Evolutionary conservation across 2,797 vertebrate genomes (phyloP), one percentile per base, ranked within the genome.

Genomic region (Odontamblyopus lacepedii): DNA sequence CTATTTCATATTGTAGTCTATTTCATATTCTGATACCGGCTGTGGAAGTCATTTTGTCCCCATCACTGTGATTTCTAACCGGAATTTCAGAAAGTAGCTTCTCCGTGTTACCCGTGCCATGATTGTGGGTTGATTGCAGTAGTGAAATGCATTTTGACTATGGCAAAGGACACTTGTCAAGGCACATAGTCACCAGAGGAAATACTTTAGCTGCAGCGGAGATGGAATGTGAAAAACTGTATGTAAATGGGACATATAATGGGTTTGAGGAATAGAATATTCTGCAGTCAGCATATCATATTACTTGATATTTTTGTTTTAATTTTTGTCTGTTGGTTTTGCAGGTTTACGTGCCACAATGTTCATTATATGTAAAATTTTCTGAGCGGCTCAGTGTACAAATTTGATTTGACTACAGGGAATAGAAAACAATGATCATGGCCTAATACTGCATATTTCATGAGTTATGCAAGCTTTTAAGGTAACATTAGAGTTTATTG

Each of bases 101-200:
- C 23, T 62, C 56, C 44, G 19, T 62, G 68, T 63, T 63, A 12
- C n/a, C 59, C 38, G 7, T 16, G 23, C 73, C 48, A 19, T 38
- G 15, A 61, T 67, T 70, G 60, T 41, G 12, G 44, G 12, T n/a
- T 73, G 73, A 71, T 51, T 73, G 72, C 35, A 70, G 81, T 32
- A 64, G 13, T 62, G 38, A 79, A 72, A 73, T 55, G 38, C 13
- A 70, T 44, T 72, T 57, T 4, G 6, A 50, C 56, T 13, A 38
- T 8, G 27, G 67, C 55, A 70, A 72, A 27, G n/a, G 44, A 50
- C 29, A 18, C 53, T 69, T 26, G 63, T 63, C 56, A n/a, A 61
- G 19, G 15, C 8, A 15, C 64, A 76, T 73, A 69, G 57, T 12
- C 64, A 19, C 55, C 60, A 16, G 13, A 57, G 65, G 59, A 35